Evolutionary conservation across 2,888 invertebrate species (phyloP).

Genomic region (Ellobium chinense): DNA sequence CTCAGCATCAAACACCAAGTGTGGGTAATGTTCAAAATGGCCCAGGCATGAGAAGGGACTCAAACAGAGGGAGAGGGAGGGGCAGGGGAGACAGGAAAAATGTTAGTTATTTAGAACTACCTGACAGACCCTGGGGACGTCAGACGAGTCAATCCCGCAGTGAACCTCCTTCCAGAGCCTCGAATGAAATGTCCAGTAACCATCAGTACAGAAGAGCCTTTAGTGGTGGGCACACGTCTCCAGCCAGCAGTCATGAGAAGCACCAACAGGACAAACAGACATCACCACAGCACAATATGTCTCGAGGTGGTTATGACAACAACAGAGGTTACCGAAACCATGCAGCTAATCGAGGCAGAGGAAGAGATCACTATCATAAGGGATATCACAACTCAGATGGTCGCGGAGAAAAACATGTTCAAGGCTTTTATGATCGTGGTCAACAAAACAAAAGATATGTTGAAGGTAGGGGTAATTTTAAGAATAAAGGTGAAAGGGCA

Average conservation of each 20-base stretch:
- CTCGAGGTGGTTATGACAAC: not conserved
- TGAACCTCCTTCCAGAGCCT: not conserved
- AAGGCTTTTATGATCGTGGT: not conserved
- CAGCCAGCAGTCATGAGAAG: not conserved
- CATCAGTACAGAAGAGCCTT: slow-evolving; percentile 39
- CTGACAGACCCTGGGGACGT: not conserved
- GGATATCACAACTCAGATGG: not conserved
- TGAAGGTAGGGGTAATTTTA: not conserved
- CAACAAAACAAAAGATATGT: not conserved
- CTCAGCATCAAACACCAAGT: not conserved
- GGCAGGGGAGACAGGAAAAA: not conserved
- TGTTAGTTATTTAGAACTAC: not conserved
- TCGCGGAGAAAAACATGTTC: not conserved
- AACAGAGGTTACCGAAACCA: not conserved
- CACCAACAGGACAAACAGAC: not conserved
- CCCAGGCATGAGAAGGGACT: not conserved
- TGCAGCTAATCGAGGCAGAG: not conserved
- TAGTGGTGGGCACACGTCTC: slow-evolving; percentile 34
- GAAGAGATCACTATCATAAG: not conserved
- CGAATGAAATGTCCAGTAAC: not conserved
- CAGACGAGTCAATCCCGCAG: slow-evolving; percentile 8
- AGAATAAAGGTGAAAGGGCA: not conserved
- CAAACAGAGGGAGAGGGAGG: not conserved
- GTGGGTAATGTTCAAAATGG: not conserved
- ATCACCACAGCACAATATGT: not conserved